Percentiles rank a stretch among this genome's conserved stretches.
These are phyloP conservation scores for Triplophysa dalaica DNA, from an alignment of 2,113 vertebrate species.

Conservation along the genomic window DNA sequence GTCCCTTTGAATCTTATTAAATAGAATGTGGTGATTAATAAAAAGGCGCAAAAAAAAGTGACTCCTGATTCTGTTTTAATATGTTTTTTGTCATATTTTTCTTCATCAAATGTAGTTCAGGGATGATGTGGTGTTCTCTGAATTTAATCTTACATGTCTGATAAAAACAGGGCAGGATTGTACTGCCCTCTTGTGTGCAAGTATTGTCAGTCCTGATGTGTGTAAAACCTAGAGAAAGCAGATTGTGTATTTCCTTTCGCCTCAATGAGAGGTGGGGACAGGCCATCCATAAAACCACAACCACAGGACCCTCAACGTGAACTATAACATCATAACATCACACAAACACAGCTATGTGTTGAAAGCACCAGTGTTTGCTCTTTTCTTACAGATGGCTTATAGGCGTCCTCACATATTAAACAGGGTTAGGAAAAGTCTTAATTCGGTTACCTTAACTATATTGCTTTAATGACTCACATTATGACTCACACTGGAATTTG, in stretches of 20 bases:
- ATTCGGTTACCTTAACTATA: background rate
- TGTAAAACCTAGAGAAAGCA: background rate
- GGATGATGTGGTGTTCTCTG: slow-evolving; percentile 14
- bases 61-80: slow-evolving; percentile 45
- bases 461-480: background rate
- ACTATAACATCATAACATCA: too few species aligned
- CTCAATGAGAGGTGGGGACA: too few species aligned
- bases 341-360: too few species aligned
- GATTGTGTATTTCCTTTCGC: too few species aligned
- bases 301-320: too few species aligned
- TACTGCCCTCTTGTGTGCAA: slow-evolving; percentile 49
- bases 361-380: too few species aligned
- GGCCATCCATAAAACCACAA: too few species aligned
- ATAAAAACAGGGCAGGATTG: slow-evolving; percentile 8
- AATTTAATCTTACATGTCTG: background rate
- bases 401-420: background rate
- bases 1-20: too few species aligned
- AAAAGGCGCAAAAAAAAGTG: too few species aligned
- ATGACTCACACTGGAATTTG: background rate
- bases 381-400: too few species aligned
- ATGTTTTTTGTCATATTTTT: slow-evolving; percentile 44
- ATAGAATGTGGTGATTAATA: too few species aligned
- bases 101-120: slow-evolving; percentile 11
- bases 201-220: background rate
- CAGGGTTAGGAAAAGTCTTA: background rate